Base-by-base conservation (phyloP, 2,113 vertebrate species). In the Guaruba guarouba region DNA sequence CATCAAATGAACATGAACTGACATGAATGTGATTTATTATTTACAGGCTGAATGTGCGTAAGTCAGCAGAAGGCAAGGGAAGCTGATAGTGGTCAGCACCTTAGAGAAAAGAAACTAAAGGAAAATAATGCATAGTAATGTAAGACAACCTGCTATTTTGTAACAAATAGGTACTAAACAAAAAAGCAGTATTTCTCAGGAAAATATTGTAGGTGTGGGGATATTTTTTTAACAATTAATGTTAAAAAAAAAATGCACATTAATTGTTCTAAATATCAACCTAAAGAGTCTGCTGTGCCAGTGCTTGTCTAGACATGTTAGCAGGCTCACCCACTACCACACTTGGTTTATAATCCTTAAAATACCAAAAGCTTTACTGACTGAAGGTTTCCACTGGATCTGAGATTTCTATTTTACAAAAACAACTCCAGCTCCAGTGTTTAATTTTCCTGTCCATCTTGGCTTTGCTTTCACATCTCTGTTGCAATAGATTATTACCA, bases 1-100 rank as follows among this genome's bases (percentile, higher is more conserved):
- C 93, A 97, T 92, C 92, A 86, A 88, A 88, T 31, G 96, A 94
- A 96, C 93, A 90, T 51, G 92, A 95, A 51, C 55, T 75, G 93
- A 96, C 92, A 88, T 29, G 90, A 90, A 83, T 5, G 8, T 0
- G 17, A 91, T 35, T 86, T 92, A 74, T 80, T 71, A 63, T 24
- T 77, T 35, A 46, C 37, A 70, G 51, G 44, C 57, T 71, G 46
- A 92, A 55, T 69, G n/a, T n/a, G 49, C 28, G 1, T 9, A 25
- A 79, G 11, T 25, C 86, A 86, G 67, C 19, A 46, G 73, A 77
- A 80, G 41, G 41, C 70, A 73, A 73, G 16, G 35, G 75, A 76
- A 75, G 71, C 20, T 18, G 17, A 64, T 13, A 31, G 39, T 1
- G 4, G 43, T 59, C 62, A 64, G 57, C 22, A 77, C 19, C 31